Base-by-base conservation (phyloP, 2,113 vertebrate species). In the Charina bottae region DNA sequence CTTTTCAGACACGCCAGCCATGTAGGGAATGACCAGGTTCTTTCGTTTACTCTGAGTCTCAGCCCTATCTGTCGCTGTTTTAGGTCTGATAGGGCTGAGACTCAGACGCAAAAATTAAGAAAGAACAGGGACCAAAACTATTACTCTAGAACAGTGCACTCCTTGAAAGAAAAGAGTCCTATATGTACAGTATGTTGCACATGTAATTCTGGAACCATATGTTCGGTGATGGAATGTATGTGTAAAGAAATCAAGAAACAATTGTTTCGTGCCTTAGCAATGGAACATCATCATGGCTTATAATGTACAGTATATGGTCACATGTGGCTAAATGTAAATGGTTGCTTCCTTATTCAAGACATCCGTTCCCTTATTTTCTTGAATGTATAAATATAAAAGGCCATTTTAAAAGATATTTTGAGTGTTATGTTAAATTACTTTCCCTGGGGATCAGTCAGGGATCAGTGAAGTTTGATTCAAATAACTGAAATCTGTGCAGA, bases 401-500 rank as follows among this genome's bases (percentile, higher is more conserved):
- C 0, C 28, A 89, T 89, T 91, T 37, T 93, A 89, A 55, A 13
- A 88, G 42, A 21, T 92, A 24, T 92, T 93, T 90, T 60, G 21
- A 58, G 21, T 87, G 24, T 13, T 54, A 1, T 5, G n/a, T 59
- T 91, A 88, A 91, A 95, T 37, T 49, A 83, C 2, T 90, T 93
- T 33, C 91, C 64, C 93, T 5, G 26, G 78, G 72, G 91, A 90
- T 4, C 13, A 0, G 78, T 59, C 0, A n/a, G n/a, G n/a, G n/a
- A n/a, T n/a, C n/a, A n/a, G n/a, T 68, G 92, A 84, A 91, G 85
- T 15, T 78, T 15, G n/a, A 83, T 88, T 92, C 58, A 89, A 95
- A 95, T 90, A 94, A 92, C 88, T 92, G 42, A 42, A 92, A 97
- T 85, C 93, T 92, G 83, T 46, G 42, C 15, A 64, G 87, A 89